phyloP scores from a whole-genome alignment of 2,113 vertebrate species.

The Rostratula benghalensis region DNA sequence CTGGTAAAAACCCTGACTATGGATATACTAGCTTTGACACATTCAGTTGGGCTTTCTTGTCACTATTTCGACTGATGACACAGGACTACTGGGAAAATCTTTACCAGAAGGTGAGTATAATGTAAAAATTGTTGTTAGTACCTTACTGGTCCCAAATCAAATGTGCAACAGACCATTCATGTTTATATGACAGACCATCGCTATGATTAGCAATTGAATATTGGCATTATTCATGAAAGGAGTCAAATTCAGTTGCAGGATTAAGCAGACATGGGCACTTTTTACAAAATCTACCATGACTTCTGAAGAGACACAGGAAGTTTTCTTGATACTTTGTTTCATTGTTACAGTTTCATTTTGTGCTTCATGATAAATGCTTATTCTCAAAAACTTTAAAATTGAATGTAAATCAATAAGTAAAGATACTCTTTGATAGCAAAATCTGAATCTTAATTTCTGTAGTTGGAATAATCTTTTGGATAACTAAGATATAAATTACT shows the following conservation, averaged over 20 bases:
- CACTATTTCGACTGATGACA: slow-evolving; percentile 95
- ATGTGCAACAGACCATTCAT: neutral
- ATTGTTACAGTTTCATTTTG: neutral
- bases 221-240: neutral
- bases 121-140: neutral
- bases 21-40: slow-evolving; percentile 95
- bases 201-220: neutral
- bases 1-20: slow-evolving; percentile 88
- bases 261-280: neutral
- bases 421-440: neutral
- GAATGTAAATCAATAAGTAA: neutral
- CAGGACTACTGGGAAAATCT: slow-evolving; percentile 97
- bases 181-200: neutral
- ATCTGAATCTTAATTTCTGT: neutral
- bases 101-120: slow-evolving; percentile 86
- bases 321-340: neutral
- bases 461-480: neutral
- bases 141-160: neutral
- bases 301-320: neutral
- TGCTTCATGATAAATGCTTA: neutral
- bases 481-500: neutral
- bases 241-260: neutral
- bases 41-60: slow-evolving; percentile 95
- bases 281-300: neutral
- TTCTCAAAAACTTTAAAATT: neutral